These are phyloP conservation scores for Salvator merianae DNA, from an alignment of 2,113 vertebrate species.

Conservation along the genomic window DNA sequence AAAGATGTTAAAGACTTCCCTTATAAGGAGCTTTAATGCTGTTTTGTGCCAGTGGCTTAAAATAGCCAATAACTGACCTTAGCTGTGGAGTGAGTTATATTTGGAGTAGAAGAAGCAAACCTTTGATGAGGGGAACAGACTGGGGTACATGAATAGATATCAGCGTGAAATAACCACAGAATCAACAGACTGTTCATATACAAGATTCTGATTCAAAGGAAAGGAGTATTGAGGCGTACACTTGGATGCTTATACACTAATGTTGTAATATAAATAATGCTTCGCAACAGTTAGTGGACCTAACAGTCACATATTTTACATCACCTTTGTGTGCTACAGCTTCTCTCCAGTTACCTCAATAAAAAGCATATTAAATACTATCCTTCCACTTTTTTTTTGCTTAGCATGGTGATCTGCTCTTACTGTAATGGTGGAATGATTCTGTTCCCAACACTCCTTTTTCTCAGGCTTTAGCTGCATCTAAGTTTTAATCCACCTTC, in stretches of 20 bases:
- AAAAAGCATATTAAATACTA: not conserved
- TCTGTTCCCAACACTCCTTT: not conserved
- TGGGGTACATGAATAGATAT: constrained; percentile 16
- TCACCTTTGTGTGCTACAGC: not conserved
- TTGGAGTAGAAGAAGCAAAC: constrained; percentile 5
- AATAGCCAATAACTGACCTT: constrained; percentile 51
- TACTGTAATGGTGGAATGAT: not conserved
- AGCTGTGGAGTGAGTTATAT: constrained; percentile 36
- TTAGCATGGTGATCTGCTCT: not conserved
- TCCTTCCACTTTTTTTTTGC: not conserved
- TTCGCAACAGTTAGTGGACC: constrained; percentile 5
- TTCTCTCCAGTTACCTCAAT: not conserved
- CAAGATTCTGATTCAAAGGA: constrained; percentile 35
- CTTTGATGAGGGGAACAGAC: not conserved
- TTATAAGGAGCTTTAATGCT: constrained; percentile 13
- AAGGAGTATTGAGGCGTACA: not conserved
- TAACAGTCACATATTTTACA: not conserved
- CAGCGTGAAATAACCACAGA: constrained; percentile 27
- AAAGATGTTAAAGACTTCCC: not conserved
- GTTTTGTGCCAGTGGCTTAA: constrained; percentile 42
- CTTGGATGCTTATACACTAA: not conserved
- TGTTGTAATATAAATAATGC: not conserved
- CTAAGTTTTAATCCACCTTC: too few relatives aligned
- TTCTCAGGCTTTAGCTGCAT: not conserved
- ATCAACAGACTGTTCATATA: constrained; percentile 22